Evolutionary conservation across 2,113 vertebrate species (phyloP), one percentile per base, ranked within the genome.

Genomic region (Electrona antarctica): DNA sequence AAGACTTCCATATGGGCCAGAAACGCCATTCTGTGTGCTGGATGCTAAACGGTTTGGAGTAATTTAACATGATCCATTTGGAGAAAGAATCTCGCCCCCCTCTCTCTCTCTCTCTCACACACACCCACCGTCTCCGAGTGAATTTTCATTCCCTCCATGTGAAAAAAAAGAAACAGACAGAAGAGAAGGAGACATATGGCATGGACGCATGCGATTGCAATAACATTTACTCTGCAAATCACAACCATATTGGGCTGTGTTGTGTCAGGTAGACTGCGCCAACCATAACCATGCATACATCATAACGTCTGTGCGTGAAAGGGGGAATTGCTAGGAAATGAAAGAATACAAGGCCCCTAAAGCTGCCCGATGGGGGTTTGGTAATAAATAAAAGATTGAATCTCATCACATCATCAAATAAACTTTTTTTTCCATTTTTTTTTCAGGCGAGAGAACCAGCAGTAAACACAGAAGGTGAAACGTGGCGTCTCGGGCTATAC

Each of bases 11-110:
- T 93, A 96, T 98, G 96, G 75, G 50, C 92, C 90, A 86, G 90
- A 83, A 93, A 95, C 86, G 93, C 90, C 94, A 93, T 95, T 94
- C 94, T 85, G 92, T 91, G 91, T 87, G 91, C 21, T 93, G 94
- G 94, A 96, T 92, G 93, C 94, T 94, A 95, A 96, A 96, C 87
- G 95, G 93, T 94, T 96, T 89, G 87, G 94, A 94, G 94, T 96
- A 94, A 94, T 95, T 96, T 94, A 95, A 94, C 94, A 93, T 92
- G 93, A 94, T 95, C 91, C 92, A 87, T 92, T 95, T 83, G 85
- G 93, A 93, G 93, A 95, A 94, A 84, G 90, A 94, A 92, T 94
- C 92, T 90, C 88, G 89, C 83, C 87, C 93, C 92, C 60, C 71
- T 68, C n/a, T 46, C 71, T 74, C 60, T 64, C 73, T 64, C 14